A percentile compares a stretch with the other conserved stretches of the same genome.
Evolutionary conservation across 1,140 invertebrate species (phyloP).

Genomic region (Aphelenchoides fujianensis): DNA sequence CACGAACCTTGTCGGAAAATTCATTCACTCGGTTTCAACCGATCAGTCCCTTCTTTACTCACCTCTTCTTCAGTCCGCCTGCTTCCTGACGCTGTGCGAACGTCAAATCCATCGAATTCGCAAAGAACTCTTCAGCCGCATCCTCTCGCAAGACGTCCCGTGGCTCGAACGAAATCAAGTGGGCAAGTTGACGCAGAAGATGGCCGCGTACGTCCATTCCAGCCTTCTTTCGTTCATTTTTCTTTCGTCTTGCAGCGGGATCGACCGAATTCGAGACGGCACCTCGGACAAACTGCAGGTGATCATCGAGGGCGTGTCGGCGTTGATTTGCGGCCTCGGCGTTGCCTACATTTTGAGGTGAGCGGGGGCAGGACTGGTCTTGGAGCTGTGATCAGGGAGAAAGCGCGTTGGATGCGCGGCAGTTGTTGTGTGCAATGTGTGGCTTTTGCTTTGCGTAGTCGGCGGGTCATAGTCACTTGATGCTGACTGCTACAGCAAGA

Average conservation of each 20-base stretch:
- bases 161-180: constrained; percentile 28
- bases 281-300: constrained; percentile 24
- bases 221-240: not conserved
- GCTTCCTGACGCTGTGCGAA: constrained; percentile 26
- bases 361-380: no score
- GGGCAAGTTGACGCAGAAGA: constrained; percentile 26
- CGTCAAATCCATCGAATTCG: constrained; percentile 25
- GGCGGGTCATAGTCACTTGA: no score
- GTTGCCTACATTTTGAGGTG: constrained; percentile 21
- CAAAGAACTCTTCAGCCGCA: constrained; percentile 13
- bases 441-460: no score
- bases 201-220: constrained; percentile 17
- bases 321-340: constrained; percentile 6
- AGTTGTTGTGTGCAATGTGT: no score
- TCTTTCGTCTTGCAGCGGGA: constrained; percentile 17
- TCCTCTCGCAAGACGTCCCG: constrained; percentile 25
- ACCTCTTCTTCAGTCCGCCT: not conserved
- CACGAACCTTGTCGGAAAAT: no score
- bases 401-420: no score
- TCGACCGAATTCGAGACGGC: constrained; percentile 34
- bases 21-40: not conserved
- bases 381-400: no score
- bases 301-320: constrained; percentile 17
- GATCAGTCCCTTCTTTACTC: not conserved
- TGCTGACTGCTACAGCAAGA: no score